Conservation (phyloP, 2,113 vertebrate species). For the Synchiropus splendidus region DNA sequence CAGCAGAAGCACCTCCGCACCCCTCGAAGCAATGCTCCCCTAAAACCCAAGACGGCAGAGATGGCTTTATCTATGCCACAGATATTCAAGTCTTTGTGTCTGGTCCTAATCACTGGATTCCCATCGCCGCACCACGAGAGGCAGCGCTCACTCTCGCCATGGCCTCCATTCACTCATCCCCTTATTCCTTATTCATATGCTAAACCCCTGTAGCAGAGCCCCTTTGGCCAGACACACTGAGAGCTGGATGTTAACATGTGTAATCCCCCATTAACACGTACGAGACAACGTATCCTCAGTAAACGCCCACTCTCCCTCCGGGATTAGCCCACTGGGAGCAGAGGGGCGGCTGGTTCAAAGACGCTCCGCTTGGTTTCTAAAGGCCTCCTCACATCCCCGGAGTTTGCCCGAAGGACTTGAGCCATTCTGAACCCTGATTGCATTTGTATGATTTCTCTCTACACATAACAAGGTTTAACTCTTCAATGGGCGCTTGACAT, state of each 20-base stretch:
- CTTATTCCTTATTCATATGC: constrained; percentile 69
- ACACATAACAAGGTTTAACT: too few species aligned
- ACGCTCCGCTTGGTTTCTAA: constrained; percentile 39
- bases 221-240: constrained; percentile 55
- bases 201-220: constrained; percentile 51
- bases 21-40: too few species aligned
- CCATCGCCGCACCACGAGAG: constrained; percentile 32
- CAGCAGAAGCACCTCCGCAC: too few species aligned
- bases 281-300: constrained; percentile 43
- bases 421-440: too few species aligned
- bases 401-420: constrained; percentile 2
- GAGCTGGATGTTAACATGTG: constrained; percentile 67
- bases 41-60: too few species aligned
- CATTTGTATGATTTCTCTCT: too few species aligned
- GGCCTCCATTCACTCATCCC: constrained; percentile 48
- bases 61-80: constrained; percentile 4
- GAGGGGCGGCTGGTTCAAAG: constrained; percentile 51
- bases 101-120: constrained; percentile 31
- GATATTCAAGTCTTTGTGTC: constrained; percentile 30
- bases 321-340: constrained; percentile 52
- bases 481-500: too few species aligned
- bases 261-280: constrained; percentile 67
- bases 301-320: constrained; percentile 53
- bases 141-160: constrained; percentile 50
- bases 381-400: constrained; percentile 17